Conservation (phyloP, 2,797 vertebrate species). For the Sebastes matsubarae region DNA sequence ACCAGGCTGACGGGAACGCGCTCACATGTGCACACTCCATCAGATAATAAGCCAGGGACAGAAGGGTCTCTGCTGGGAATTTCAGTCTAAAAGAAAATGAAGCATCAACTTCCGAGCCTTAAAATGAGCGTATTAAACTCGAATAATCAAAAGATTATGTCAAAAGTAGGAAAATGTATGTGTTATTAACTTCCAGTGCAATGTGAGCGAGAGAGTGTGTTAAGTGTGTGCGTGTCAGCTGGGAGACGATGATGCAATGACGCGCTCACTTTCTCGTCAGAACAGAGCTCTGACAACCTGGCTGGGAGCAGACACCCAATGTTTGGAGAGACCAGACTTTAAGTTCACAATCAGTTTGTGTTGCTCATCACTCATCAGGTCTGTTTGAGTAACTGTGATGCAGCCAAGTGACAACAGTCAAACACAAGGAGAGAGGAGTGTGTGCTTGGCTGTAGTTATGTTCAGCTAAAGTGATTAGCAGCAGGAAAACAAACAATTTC, state of each 20-base stretch:
- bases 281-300: background rate
- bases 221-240: background rate
- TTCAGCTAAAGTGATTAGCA: background rate
- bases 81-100: slow-evolving; percentile 2
- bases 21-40: slow-evolving; percentile 21
- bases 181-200: background rate
- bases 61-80: background rate
- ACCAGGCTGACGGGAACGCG: slow-evolving; percentile 21
- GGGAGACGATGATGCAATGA: slow-evolving; percentile 16
- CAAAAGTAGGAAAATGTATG: background rate
- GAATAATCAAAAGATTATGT: background rate
- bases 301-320: background rate
- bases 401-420: background rate
- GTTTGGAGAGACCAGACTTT: background rate
- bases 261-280: background rate
- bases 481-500: background rate
- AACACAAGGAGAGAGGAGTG: background rate
- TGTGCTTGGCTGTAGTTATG: background rate
- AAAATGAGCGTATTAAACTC: background rate
- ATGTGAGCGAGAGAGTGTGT: background rate
- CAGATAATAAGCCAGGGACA: slow-evolving; percentile 19
- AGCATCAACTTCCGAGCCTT: background rate
- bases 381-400: slow-evolving; percentile 7
- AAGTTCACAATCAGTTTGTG: background rate
- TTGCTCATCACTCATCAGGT: background rate